Evolutionary conservation across 2,113 vertebrate genomes (phyloP).

Genomic region (Embiotoca jacksoni): DNA sequence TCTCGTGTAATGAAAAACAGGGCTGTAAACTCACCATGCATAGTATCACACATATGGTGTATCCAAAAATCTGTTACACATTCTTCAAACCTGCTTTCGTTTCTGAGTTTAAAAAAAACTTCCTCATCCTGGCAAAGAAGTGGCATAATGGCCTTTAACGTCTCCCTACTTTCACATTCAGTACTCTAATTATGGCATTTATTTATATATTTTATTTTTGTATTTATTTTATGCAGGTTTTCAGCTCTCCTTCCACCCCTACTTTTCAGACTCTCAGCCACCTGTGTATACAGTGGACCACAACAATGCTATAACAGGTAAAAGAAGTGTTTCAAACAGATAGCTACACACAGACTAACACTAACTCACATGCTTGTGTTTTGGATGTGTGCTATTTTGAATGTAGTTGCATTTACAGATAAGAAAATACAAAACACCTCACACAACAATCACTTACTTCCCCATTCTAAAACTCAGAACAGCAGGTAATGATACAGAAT

Average conservation of each 20-base stretch:
- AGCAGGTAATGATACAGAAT: not conserved
- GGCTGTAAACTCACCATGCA: not conserved
- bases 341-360: not conserved
- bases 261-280: conserved; percentile 92
- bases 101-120: not conserved
- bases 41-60: no score
- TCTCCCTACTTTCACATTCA: conserved; percentile 1
- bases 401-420: conserved; percentile 30
- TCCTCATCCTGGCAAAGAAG: not conserved
- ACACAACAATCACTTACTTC: conserved; percentile 38
- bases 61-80: no score
- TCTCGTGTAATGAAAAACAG: not conserved
- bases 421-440: conserved; percentile 24
- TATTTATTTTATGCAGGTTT: conserved; percentile 85
- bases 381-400: not conserved
- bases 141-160: not conserved
- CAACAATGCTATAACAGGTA: conserved; percentile 91
- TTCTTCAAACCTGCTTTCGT: not conserved
- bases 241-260: conserved; percentile 97
- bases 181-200: not conserved
- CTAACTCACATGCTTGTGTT: not conserved
- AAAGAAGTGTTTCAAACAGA: conserved; percentile 8
- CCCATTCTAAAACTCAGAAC: conserved; percentile 42
- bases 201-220: not conserved
- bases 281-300: conserved; percentile 90